A percentile compares a stretch with the other conserved stretches of the same genome.
Evolutionary conservation across 2,888 invertebrate species (phyloP).

Genomic region (Endomychus coccineus): DNA sequence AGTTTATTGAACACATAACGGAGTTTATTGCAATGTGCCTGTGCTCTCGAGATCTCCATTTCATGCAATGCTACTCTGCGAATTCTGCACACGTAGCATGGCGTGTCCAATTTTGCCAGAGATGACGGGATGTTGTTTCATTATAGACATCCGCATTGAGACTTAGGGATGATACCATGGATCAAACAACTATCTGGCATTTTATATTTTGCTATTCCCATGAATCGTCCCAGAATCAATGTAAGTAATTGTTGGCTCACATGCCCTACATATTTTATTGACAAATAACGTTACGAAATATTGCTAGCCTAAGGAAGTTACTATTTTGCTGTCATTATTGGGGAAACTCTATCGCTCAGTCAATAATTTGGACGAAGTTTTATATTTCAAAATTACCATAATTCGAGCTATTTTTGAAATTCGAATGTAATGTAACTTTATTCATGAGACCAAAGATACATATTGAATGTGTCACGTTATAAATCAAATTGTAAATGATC

Average conservation of each 20-base stretch:
- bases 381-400: too few relatives aligned
- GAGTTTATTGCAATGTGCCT: slow-evolving; percentile 32
- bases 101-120: slow-evolving; percentile 35
- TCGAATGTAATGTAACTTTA: too few relatives aligned
- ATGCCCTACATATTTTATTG: too few relatives aligned
- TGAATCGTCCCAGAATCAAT: background rate
- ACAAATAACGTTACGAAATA: too few relatives aligned
- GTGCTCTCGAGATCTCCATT: slow-evolving; percentile 24
- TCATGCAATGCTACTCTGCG: too few relatives aligned
- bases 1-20: slow-evolving; percentile 34
- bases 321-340: too few relatives aligned
- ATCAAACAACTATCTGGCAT: slow-evolving; percentile 14
- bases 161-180: slow-evolving; percentile 27
- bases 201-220: slow-evolving; percentile 5
- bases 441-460: slow-evolving; percentile 5
- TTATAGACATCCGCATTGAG: slow-evolving; percentile 33
- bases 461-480: slow-evolving; percentile 1
- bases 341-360: too few relatives aligned
- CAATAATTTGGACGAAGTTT: too few relatives aligned
- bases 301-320: too few relatives aligned
- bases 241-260: background rate
- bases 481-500: too few relatives aligned
- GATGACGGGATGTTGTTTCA: slow-evolving; percentile 36
- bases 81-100: slow-evolving; percentile 41
- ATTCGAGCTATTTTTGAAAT: too few relatives aligned